Conservation (phyloP, 2,113 vertebrate genomes). For the Clarias batrachus region DNA sequence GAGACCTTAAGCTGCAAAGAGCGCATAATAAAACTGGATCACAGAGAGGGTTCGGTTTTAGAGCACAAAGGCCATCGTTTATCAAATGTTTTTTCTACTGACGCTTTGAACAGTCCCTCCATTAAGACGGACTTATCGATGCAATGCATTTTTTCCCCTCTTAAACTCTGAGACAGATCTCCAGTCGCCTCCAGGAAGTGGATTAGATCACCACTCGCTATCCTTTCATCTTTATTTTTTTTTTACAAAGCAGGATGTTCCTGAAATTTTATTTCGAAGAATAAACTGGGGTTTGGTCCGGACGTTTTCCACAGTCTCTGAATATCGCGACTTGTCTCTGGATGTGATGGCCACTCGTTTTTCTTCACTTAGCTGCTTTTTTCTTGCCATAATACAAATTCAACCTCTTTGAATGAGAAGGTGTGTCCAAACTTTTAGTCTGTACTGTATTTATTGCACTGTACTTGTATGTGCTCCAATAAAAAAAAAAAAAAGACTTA, state of each 20-base stretch:
- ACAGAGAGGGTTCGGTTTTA: background rate
- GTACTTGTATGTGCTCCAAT: too few species aligned
- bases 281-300: background rate
- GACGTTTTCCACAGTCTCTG: background rate
- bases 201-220: background rate
- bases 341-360: too few species aligned
- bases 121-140: background rate
- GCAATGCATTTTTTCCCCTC: background rate
- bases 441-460: too few species aligned
- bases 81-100: background rate
- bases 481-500: too few species aligned
- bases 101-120: background rate
- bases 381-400: too few species aligned
- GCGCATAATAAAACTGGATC: constrained; percentile 9
- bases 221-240: constrained; percentile 59
- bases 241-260: constrained; percentile 70
- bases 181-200: background rate
- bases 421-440: too few species aligned
- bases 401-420: too few species aligned
- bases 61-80: background rate
- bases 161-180: background rate
- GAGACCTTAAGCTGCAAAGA: background rate
- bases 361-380: too few species aligned
- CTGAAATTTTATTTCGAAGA: background rate
- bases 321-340: too few species aligned